Evolutionary conservation across 1,140 invertebrate species (phyloP), one percentile per base, ranked within the genome.

Genomic region (Aradophagus sp.): DNA sequence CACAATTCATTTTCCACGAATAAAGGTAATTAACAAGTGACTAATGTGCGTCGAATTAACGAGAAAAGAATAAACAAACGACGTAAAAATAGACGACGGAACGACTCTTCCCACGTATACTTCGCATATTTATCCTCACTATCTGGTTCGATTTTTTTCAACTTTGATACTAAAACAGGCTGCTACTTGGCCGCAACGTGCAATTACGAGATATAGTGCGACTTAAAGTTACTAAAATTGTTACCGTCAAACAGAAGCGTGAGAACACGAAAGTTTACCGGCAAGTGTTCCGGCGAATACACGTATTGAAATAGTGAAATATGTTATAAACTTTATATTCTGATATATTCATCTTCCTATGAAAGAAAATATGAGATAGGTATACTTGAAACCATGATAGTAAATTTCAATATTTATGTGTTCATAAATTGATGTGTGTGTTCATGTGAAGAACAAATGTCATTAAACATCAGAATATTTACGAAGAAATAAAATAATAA

Each of bases 241-340:
- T 63, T 62, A 39, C 66, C 69, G 72, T 74, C 71, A 72, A 77
- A 77, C 71, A 59, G 74, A 76, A 78, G 74, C 76, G 77, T 78
- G 77, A 78, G 77, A 78, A 76, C 55, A 68, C 27, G 66, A 66
- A 65, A 65, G 59, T 47, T 26, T 55, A 53, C 56, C 39, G 29
- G 56, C 61, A 34, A 42, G 27, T 12, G 32, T 41, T 5, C 20
- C 4, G 8, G 20, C 20, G 4, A 23, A 23, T 27, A 52, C 39
- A 47, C 48, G 56, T 56, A 59, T 69, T 41, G 39, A 36, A 61
- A 59, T 44, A 19, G 45, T 35, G 50, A 69, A 69, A 62, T 69
- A 69, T 62, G 62, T 69, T 69, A 69, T 62, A 48, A 14, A 62
- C 56, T 69, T 61, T 62, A 69, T 69, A 69, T 69, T 69, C 56